Evolutionary conservation across 2,113 vertebrate genomes (phyloP).

Genomic region (Thryonomys swinderianus): DNA sequence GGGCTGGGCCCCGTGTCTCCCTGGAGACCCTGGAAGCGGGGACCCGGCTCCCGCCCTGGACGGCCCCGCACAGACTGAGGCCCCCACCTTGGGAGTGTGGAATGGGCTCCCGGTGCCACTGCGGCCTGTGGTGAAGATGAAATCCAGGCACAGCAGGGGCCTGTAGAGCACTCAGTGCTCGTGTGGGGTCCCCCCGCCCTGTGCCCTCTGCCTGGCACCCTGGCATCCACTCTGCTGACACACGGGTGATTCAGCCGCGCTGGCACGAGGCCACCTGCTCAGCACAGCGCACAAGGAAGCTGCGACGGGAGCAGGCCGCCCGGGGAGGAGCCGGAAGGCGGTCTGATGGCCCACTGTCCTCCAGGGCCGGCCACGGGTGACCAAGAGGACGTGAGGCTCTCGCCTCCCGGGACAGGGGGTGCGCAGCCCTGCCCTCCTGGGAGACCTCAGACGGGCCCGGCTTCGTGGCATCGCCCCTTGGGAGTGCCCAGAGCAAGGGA

Average conservation of each 20-base stretch:
- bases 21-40: background rate
- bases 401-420: background rate
- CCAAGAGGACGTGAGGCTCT: background rate
- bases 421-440: background rate
- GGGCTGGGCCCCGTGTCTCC: background rate
- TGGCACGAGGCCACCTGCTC: background rate
- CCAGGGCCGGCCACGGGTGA: background rate
- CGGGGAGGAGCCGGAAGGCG: too few species aligned
- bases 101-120: background rate
- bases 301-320: background rate
- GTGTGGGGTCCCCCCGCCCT: rapidly evolving
- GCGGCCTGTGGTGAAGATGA: background rate
- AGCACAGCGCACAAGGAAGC: background rate
- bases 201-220: background rate
- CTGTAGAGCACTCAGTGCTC: rapidly evolving
- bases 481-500: too few species aligned
- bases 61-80: background rate
- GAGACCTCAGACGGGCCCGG: background rate
- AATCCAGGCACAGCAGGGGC: background rate
- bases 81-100: background rate
- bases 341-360: too few species aligned
- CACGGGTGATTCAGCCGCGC: background rate
- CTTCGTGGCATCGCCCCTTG: background rate
- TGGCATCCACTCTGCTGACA: rapidly evolving
- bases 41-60: background rate